Evolutionary conservation across 2,797 vertebrate species (phyloP).

Genomic region (Myotis vivesi): DNA sequence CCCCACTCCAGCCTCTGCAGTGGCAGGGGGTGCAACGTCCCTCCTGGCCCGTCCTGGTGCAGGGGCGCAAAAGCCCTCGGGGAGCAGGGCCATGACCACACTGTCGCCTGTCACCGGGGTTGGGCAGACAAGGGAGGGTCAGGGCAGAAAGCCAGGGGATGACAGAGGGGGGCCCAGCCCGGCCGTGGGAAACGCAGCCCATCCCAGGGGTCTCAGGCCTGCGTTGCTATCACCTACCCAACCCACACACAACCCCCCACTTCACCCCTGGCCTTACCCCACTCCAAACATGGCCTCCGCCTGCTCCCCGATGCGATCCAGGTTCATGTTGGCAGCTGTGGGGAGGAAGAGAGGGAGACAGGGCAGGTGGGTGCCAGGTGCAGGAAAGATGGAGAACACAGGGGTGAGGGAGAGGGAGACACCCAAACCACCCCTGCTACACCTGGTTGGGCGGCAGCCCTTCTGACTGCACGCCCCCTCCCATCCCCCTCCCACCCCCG

Average conservation of each 20-base stretch:
- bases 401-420: background rate
- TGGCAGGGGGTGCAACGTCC: too few species aligned
- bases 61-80: background rate
- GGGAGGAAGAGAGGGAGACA: constrained; percentile 27
- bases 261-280: constrained; percentile 86
- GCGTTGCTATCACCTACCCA: background rate
- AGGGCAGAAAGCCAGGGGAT: background rate
- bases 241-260: background rate
- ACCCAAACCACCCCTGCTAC: too few species aligned
- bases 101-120: background rate
- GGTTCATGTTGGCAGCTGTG: constrained; percentile 91
- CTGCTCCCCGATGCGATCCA: constrained; percentile 95
- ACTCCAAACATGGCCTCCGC: constrained; percentile 98
- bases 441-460: too few species aligned
- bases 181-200: background rate
- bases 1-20: too few species aligned
- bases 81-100: background rate
- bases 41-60: background rate
- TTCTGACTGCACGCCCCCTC: too few species aligned
- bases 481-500: too few species aligned
- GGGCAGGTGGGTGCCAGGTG: too few species aligned
- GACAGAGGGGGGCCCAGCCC: background rate
- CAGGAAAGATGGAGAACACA: background rate
- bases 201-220: background rate
- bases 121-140: background rate